Percentiles rank a stretch among this genome's conserved stretches.
phyloP scores from a whole-genome alignment of 2,888 invertebrate species.

The Reticulitermes lucifugus region DNA sequence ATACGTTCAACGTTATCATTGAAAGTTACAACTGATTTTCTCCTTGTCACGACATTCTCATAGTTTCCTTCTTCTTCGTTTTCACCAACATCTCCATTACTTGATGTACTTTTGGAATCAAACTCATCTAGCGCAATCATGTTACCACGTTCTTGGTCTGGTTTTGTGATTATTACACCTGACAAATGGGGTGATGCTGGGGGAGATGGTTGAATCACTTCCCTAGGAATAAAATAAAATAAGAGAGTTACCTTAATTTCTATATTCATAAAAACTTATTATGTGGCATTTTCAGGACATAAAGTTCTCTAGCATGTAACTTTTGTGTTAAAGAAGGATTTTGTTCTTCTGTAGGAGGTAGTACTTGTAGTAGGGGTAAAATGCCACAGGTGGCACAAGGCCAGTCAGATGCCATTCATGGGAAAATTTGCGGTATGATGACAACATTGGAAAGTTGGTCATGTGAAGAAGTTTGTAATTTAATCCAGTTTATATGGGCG shows the following conservation, averaged over 20 bases:
- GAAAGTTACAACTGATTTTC: conserved; percentile 69
- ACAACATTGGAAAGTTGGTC: too few relatives aligned
- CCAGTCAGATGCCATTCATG: too few relatives aligned
- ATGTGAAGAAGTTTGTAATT: too few relatives aligned
- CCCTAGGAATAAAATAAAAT: neutral
- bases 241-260: neutral
- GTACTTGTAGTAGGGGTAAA: too few relatives aligned
- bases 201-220: neutral
- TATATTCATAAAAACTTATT: neutral
- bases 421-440: too few relatives aligned
- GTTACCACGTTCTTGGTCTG: neutral
- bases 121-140: neutral
- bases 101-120: neutral
- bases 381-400: too few relatives aligned
- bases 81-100: neutral
- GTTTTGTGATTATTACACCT: neutral
- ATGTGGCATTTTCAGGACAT: too few relatives aligned
- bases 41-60: conserved; percentile 53
- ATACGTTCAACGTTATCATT: conserved; percentile 70
- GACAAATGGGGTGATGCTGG: neutral
- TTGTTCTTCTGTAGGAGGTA: too few relatives aligned
- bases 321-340: too few relatives aligned
- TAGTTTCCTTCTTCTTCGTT: conserved; percentile 3
- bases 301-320: too few relatives aligned
- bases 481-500: too few relatives aligned